phyloP scores from a whole-genome alignment of 1,140 invertebrate genomes.

The Lordiphosa clarofinis region DNA sequence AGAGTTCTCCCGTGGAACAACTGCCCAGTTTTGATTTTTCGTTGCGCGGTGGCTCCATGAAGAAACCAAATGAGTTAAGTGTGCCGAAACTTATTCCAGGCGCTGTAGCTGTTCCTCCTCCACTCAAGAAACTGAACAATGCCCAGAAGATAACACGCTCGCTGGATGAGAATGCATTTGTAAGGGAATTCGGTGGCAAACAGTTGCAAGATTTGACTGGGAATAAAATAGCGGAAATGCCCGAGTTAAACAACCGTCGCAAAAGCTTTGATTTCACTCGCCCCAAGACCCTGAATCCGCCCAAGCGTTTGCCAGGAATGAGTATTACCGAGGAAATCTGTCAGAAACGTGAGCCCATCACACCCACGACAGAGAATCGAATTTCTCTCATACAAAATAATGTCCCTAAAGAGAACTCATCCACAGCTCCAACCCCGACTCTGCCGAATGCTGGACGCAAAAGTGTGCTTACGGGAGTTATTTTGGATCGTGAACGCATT shows the following conservation, averaged over 20 bases:
- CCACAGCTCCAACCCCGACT: constrained; percentile 20
- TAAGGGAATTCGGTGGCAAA: constrained; percentile 82
- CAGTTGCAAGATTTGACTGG: constrained; percentile 74
- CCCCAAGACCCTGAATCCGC: constrained; percentile 81
- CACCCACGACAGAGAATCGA: constrained; percentile 82
- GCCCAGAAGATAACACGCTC: constrained; percentile 85
- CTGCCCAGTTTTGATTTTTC: constrained; percentile 73
- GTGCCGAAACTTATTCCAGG: constrained; percentile 30
- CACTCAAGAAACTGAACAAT: constrained; percentile 80
- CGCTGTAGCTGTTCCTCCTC: constrained; percentile 43
- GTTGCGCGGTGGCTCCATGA: constrained; percentile 56
- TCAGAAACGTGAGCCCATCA: constrained; percentile 71
- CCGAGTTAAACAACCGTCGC: constrained; percentile 72
- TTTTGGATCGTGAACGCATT: constrained; percentile 87
- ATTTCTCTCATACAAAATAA: constrained; percentile 82
- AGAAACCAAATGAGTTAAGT: constrained; percentile 59
- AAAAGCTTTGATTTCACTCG: constrained; percentile 80
- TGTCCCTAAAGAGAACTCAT: constrained; percentile 54
- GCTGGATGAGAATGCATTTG: constrained; percentile 86
- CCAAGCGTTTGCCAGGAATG: constrained; percentile 82
- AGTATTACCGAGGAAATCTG: constrained; percentile 75
- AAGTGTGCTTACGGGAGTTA: constrained; percentile 79
- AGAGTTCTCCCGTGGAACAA: constrained; percentile 80
- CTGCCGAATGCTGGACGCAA: constrained; percentile 46
- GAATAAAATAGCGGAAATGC: constrained; percentile 63